Evolutionary conservation across 2,888 invertebrate species (phyloP).

Genomic region (Anthophora plumipes): DNA sequence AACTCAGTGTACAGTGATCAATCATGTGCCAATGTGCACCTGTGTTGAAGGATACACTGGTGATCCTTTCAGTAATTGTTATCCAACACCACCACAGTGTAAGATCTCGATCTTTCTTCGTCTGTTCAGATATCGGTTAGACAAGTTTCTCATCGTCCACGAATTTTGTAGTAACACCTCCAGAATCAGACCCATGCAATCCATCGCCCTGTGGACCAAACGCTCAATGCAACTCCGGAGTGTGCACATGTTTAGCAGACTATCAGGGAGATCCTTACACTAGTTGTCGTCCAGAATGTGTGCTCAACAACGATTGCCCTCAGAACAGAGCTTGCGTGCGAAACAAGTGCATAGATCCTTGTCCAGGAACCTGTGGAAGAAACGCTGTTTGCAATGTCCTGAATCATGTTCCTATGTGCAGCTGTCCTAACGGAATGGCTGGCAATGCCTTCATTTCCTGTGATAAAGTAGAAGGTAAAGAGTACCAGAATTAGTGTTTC

Average conservation of each 20-base stretch:
- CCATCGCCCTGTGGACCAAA: constrained; percentile 91
- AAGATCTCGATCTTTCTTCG: constrained; percentile 35
- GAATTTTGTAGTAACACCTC: too few relatives aligned
- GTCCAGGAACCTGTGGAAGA: constrained; percentile 91
- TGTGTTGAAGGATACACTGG: constrained; percentile 90
- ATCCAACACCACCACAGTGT: constrained; percentile 84
- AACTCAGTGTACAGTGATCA: constrained; percentile 90
- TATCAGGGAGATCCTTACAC: constrained; percentile 91
- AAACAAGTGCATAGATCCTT: constrained; percentile 92
- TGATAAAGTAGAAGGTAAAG: too few relatives aligned
- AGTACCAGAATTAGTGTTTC: too few relatives aligned
- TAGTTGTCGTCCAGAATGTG: constrained; percentile 92
- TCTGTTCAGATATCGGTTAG: not conserved
- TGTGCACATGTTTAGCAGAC: constrained; percentile 90
- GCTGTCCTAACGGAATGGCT: too few relatives aligned
- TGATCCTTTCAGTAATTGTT: constrained; percentile 88
- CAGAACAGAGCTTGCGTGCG: constrained; percentile 89
- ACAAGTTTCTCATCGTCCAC: too few relatives aligned
- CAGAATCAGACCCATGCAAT: constrained; percentile 72
- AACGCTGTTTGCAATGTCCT: constrained; percentile 91
- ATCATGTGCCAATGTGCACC: constrained; percentile 90
- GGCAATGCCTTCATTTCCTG: too few relatives aligned
- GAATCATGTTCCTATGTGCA: constrained; percentile 84
- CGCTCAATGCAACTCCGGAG: constrained; percentile 89
- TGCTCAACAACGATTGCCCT: constrained; percentile 90